Conservation (phyloP, 2,888 invertebrate species). For the Andrena bucephala region DNA sequence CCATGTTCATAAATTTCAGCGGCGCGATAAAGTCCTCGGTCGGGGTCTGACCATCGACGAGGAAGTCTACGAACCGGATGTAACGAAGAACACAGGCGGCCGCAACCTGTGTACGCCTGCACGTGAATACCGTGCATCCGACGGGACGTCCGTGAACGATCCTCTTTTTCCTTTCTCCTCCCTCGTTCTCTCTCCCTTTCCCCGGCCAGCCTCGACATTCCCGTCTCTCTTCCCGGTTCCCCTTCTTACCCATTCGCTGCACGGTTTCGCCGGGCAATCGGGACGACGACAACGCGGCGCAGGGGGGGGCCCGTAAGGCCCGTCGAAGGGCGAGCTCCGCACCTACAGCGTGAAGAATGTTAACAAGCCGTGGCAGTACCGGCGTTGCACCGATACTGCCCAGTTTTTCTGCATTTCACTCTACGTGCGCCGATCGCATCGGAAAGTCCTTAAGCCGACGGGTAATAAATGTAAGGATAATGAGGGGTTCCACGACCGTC, state of each 20-base stretch:
- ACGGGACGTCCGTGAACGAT: conserved; percentile 50
- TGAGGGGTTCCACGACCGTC: conserved; percentile 65
- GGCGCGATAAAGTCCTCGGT: conserved; percentile 68
- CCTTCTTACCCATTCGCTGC: conserved; percentile 23
- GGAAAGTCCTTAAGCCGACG: conserved; percentile 71
- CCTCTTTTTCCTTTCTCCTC: conserved; percentile 50
- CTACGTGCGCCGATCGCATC: conserved; percentile 75
- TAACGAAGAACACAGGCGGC: conserved; percentile 53
- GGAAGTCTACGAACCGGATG: conserved; percentile 68
- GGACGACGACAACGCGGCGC: conserved; percentile 51
- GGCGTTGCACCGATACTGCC: conserved; percentile 66
- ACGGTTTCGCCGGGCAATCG: conserved; percentile 52
- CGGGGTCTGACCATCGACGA: conserved; percentile 60
- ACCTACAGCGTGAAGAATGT: conserved; percentile 79
- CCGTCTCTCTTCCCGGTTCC: background rate
- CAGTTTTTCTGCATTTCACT: conserved; percentile 71
- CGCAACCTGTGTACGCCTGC: conserved; percentile 42
- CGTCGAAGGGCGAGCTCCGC: conserved; percentile 66
- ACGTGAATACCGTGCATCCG: conserved; percentile 23
- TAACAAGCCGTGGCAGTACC: conserved; percentile 76
- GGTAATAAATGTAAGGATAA: conserved; percentile 77
- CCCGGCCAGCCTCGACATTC: no score
- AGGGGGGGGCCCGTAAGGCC: conserved; percentile 42
- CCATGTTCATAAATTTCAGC: conserved; percentile 68
- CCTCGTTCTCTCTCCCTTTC: background rate